phyloP scores from a whole-genome alignment of 2,113 vertebrate genomes.

The Corythornis vintsioides region DNA sequence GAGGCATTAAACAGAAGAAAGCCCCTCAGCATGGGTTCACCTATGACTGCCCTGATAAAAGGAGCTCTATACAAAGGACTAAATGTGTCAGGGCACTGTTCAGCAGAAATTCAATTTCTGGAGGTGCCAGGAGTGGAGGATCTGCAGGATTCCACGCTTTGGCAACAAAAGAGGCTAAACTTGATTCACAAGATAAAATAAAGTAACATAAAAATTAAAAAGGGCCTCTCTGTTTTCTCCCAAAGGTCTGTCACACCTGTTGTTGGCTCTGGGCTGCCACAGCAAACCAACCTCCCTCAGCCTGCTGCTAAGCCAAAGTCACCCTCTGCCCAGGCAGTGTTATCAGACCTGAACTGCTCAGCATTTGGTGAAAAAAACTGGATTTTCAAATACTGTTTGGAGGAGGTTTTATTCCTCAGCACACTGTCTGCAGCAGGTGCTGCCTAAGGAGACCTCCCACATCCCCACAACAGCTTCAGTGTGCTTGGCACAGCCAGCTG shows the following conservation, averaged over 20 bases:
- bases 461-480: neutral
- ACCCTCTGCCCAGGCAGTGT: accelerated
- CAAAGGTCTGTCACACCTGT: neutral
- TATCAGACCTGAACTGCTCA: neutral
- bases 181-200: neutral
- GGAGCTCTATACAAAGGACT: neutral
- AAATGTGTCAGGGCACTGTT: neutral
- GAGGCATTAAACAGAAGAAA: neutral
- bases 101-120: neutral
- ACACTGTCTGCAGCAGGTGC: neutral
- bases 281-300: neutral
- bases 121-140: neutral
- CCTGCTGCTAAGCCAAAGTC: neutral
- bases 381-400: neutral
- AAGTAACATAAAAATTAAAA: neutral
- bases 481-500: accelerated
- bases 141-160: neutral
- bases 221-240: neutral
- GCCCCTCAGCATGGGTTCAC: neutral
- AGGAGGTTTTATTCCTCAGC: neutral
- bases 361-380: neutral
- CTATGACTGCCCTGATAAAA: neutral
- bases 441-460: neutral
- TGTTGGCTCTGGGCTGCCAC: neutral
- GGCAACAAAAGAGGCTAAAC: conserved; percentile 32